Conservation (phyloP, 2,113 vertebrate genomes). For the Pluvianellus socialis region DNA sequence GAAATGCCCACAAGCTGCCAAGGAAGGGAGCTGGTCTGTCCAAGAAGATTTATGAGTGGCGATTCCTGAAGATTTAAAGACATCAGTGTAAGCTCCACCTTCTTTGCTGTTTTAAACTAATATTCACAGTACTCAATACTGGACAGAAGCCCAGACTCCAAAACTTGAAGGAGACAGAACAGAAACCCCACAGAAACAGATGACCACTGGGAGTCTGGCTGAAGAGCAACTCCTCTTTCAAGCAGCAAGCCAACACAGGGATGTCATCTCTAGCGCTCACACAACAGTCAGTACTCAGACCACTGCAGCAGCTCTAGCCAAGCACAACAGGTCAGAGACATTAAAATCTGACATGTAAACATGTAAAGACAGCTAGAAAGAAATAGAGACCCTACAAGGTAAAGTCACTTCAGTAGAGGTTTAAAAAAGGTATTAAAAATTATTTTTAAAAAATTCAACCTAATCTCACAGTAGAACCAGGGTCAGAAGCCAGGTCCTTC, state of each 20-base stretch:
- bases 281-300: not conserved
- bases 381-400: not conserved
- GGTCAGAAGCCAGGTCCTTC: not conserved
- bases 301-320: not conserved
- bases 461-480: not conserved
- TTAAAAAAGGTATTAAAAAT: not conserved
- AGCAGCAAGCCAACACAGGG: not conserved
- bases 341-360: not conserved
- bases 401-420: not conserved
- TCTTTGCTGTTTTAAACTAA: not conserved
- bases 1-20: constrained; percentile 90
- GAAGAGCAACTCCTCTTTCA: not conserved
- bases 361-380: not conserved
- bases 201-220: not conserved
- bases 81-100: not conserved
- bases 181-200: not conserved
- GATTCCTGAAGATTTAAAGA: constrained; percentile 81
- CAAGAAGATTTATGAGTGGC: constrained; percentile 86
- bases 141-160: not conserved
- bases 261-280: not conserved
- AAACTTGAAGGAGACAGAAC: not conserved
- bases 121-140: not conserved
- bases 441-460: not conserved
- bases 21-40: constrained; percentile 88
- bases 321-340: not conserved